Base-by-base conservation (phyloP, 2,888 invertebrate genomes). In the Calameuta idolon region DNA sequence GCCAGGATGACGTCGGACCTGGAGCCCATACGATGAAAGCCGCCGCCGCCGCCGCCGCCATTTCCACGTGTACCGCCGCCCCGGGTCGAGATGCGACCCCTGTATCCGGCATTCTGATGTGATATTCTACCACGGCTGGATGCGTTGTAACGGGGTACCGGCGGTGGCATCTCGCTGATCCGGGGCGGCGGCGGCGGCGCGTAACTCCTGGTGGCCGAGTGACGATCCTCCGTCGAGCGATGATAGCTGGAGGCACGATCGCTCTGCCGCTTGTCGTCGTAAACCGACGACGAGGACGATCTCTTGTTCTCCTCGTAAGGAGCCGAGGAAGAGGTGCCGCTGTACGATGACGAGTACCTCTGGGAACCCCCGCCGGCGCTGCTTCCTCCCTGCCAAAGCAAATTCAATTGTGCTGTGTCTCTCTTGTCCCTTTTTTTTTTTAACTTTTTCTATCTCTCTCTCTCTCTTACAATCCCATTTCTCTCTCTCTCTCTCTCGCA, bases 331-430 rank as follows among this genome's bases (percentile, higher is more conserved):
- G 89, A 89, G n/a, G 90, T 87, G 77, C 89, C 89, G 73, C 90
- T 89, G 81, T 90, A 90, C 77, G 89, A 88, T 76, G 89, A 89
- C 34, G 89, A 89, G 83, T 90, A 90, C 88, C 90, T 89, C 89
- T 90, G 90, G 83, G 90, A 90, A 81, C 89, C 85, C 79, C 89
- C 87, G 85, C 88, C 87, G 84, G 89, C 87, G 83, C 84, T 84
- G 77, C 85, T 84, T 85, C 90, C 90, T 82, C 90, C 90, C 90
- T 90, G 90, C 89, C 87, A 90, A 90, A 90, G 89, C 88, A 90
- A 90, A 90, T 87, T 90, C 86, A 87, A 87, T 87, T 88, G 88
- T 88, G 86, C 87, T 86, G 87, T 86, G 87, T 86, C 81, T 87
- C 87, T 84, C 79, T 79, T 69, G 69, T 69, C 69, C 73, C 11